These are phyloP conservation scores for Digitonthophagus gazella DNA, from an alignment of 2,888 invertebrate genomes.

Conservation along the genomic window DNA sequence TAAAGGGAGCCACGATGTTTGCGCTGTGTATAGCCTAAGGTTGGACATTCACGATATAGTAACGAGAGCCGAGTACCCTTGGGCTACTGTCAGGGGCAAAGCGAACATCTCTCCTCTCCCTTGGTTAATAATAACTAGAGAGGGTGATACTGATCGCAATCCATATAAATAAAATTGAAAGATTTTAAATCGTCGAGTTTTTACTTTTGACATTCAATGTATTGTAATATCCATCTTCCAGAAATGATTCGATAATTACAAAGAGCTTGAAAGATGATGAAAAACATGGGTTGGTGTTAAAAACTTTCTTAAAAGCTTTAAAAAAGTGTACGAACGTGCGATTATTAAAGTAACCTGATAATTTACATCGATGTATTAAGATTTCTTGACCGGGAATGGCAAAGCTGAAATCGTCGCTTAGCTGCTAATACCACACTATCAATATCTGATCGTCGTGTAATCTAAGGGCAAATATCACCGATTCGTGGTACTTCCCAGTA, in stretches of 20 bases:
- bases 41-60: constrained; percentile 44
- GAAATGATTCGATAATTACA: no score
- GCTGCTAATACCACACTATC: background rate
- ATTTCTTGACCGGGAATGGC: background rate
- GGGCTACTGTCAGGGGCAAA: constrained; percentile 42
- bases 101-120: background rate
- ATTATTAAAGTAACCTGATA: no score
- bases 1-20: constrained; percentile 34
- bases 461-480: background rate
- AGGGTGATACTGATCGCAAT: background rate
- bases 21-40: constrained; percentile 39
- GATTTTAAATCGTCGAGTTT: no score
- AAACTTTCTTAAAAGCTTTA: no score
- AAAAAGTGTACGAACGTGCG: no score
- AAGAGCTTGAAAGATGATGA: no score
- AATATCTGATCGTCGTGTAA: background rate
- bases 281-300: no score
- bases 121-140: background rate
- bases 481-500: background rate
- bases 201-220: no score
- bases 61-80: constrained; percentile 41
- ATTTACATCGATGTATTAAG: background rate
- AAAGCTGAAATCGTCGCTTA: background rate
- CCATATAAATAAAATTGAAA: background rate
- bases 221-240: no score